These are phyloP conservation scores for Alca torda DNA, from an alignment of 2,797 vertebrate species.

Conservation along the genomic window DNA sequence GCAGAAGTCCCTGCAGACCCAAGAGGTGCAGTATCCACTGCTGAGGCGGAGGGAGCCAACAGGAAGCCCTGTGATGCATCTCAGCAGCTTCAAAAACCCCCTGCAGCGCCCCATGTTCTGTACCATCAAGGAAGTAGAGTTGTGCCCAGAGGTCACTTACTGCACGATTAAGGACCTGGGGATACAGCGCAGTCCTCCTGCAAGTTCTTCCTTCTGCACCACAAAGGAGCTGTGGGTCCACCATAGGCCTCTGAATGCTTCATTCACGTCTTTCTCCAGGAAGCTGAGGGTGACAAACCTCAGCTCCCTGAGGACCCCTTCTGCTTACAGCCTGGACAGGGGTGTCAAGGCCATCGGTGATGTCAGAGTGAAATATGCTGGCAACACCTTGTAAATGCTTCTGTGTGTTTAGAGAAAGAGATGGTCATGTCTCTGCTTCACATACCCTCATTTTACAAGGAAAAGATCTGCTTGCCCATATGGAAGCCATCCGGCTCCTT, in stretches of 20 bases:
- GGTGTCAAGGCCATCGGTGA: neutral
- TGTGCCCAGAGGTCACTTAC: conserved; percentile 38
- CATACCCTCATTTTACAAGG: neutral
- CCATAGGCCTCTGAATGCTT: neutral
- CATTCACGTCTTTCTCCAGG: neutral
- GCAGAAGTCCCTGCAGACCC: neutral
- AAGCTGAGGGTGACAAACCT: neutral
- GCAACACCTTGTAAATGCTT: neutral
- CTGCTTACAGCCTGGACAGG: conserved; percentile 41
- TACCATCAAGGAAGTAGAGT: conserved; percentile 52
- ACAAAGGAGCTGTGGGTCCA: conserved; percentile 49
- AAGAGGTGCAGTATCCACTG: neutral
- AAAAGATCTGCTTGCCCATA: neutral
- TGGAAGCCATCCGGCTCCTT: neutral
- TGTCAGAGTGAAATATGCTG: neutral
- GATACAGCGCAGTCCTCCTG: neutral
- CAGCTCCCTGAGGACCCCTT: neutral
- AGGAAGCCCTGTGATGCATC: neutral
- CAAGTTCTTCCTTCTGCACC: conserved; percentile 25
- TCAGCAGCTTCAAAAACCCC: neutral
- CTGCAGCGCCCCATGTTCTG: neutral
- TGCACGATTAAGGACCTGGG: conserved; percentile 51
- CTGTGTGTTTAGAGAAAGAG: neutral
- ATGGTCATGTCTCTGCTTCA: neutral
- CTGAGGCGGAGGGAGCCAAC: neutral